Conservation (phyloP, 2,888 invertebrate genomes). For the Creontiades dilutus region DNA sequence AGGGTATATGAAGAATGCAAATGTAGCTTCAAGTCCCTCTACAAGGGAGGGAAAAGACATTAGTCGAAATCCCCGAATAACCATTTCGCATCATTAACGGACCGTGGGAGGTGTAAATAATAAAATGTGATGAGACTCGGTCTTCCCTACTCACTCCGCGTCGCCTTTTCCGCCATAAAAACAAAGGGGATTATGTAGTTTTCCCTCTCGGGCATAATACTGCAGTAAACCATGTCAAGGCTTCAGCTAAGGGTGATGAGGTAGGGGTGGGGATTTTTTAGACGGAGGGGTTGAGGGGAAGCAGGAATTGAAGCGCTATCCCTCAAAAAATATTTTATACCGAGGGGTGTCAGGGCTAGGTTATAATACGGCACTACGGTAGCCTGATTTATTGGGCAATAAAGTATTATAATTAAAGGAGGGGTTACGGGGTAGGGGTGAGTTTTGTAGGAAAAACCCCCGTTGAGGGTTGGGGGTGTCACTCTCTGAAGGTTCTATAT, state of each 20-base stretch:
- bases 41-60: slow-evolving; percentile 40
- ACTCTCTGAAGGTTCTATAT: slow-evolving; percentile 77
- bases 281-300: neutral
- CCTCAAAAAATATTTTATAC: slow-evolving; percentile 78
- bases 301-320: slow-evolving; percentile 74
- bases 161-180: slow-evolving; percentile 66
- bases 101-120: slow-evolving; percentile 60
- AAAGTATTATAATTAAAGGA: slow-evolving; percentile 90
- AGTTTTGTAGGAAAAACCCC: slow-evolving; percentile 53
- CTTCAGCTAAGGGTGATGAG: neutral
- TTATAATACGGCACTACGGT: slow-evolving; percentile 76
- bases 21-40: slow-evolving; percentile 11
- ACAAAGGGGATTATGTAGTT: slow-evolving; percentile 69
- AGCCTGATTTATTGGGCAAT: slow-evolving; percentile 87
- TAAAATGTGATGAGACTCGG: slow-evolving; percentile 67
- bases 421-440: slow-evolving; percentile 76
- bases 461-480: slow-evolving; percentile 78
- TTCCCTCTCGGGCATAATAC: slow-evolving; percentile 71
- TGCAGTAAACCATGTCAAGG: slow-evolving; percentile 72
- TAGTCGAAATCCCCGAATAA: slow-evolving; percentile 65
- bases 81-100: slow-evolving; percentile 65
- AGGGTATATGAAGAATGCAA: slow-evolving; percentile 64
- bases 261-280: too few relatives aligned
- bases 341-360: slow-evolving; percentile 72
- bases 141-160: neutral